phyloP scores from a whole-genome alignment of 2,113 vertebrate species.

The Zingel zingel region DNA sequence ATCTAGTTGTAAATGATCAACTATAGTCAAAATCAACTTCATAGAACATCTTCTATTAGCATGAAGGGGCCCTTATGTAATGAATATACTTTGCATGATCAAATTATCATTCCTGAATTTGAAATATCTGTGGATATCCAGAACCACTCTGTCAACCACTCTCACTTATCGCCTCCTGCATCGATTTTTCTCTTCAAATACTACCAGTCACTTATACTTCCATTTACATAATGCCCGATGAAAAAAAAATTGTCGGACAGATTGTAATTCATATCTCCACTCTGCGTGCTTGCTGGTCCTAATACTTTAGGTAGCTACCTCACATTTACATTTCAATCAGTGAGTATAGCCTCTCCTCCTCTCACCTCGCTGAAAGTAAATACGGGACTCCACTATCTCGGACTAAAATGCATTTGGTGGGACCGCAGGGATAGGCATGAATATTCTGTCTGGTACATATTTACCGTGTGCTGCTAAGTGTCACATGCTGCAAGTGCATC shows the following conservation, averaged over 20 bases:
- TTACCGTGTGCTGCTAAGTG: constrained; percentile 52
- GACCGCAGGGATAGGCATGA: constrained; percentile 54
- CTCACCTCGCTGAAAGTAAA: constrained; percentile 72
- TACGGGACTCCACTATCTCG: constrained; percentile 60
- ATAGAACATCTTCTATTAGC: constrained; percentile 44
- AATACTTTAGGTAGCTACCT: constrained; percentile 73
- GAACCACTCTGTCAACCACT: constrained; percentile 71
- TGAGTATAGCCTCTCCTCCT: constrained; percentile 72
- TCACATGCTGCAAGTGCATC: constrained; percentile 60
- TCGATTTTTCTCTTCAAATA: constrained; percentile 78
- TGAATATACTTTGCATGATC: constrained; percentile 72
- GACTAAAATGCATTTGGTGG: constrained; percentile 58
- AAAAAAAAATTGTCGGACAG: constrained; percentile 73
- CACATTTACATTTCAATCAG: constrained; percentile 83
- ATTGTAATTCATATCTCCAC: constrained; percentile 80
- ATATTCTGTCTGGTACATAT: constrained; percentile 68
- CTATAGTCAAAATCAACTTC: constrained; percentile 56
- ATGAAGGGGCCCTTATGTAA: constrained; percentile 59
- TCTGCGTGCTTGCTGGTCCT: constrained; percentile 48
- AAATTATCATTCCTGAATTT: constrained; percentile 71
- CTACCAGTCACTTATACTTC: constrained; percentile 76
- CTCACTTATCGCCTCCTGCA: constrained; percentile 77
- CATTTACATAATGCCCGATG: constrained; percentile 82
- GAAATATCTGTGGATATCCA: constrained; percentile 63
- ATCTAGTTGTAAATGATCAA: constrained; percentile 4